Percentiles rank a stretch among this genome's conserved stretches.
phyloP scores from a whole-genome alignment of 2,113 vertebrate species.

The Pseudorasbora parva region DNA sequence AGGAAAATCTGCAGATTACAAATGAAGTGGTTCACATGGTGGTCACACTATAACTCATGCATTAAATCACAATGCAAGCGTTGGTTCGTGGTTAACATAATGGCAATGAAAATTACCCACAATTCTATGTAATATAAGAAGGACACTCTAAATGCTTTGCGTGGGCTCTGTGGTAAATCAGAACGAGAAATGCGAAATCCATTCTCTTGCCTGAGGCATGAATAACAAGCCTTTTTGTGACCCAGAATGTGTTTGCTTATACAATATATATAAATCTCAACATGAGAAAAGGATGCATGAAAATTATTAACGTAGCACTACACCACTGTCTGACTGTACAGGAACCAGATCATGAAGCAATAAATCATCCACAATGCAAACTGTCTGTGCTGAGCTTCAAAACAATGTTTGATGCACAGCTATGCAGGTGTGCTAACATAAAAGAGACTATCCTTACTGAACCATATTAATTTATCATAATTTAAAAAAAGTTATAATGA shows the following conservation, averaged over 20 bases:
- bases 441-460: neutral
- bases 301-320: conserved; percentile 18
- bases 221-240: conserved; percentile 38
- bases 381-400: conserved; percentile 2
- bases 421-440: neutral
- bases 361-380: conserved; percentile 6
- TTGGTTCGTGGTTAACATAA: neutral
- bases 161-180: conserved; percentile 25
- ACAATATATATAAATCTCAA: conserved; percentile 30
- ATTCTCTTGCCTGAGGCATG: conserved; percentile 20
- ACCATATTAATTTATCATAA: neutral
- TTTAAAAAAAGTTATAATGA: neutral
- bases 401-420: neutral
- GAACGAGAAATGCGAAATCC: conserved; percentile 7
- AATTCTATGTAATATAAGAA: conserved; percentile 17
- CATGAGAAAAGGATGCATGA: conserved; percentile 15
- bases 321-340: conserved; percentile 17
- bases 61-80: conserved; percentile 22
- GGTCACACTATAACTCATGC: conserved; percentile 32
- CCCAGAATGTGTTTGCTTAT: conserved; percentile 32
- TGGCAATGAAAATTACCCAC: conserved; percentile 16
- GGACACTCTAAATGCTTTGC: neutral
- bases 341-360: conserved; percentile 8
- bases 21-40: conserved; percentile 33
- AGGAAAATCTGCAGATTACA: conserved; percentile 9